These are phyloP conservation scores for Ferrisia virgata DNA, from an alignment of 2,888 invertebrate genomes.

Conservation along the genomic window DNA sequence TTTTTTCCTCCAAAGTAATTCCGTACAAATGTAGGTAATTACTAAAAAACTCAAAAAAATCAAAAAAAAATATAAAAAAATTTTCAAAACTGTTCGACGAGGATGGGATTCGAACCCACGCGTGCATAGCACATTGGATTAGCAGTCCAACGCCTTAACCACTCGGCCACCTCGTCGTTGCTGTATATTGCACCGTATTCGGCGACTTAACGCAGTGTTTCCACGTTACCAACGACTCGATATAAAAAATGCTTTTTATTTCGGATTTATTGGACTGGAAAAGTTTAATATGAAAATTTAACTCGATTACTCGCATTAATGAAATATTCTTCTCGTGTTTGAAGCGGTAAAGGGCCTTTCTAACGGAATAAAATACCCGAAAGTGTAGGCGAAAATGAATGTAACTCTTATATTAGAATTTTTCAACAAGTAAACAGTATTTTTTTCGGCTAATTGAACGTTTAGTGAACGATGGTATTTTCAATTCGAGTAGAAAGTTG, in stretches of 20 bases:
- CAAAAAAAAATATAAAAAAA: slow-evolving; percentile 24
- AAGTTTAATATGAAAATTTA: neutral
- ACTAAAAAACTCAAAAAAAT: neutral
- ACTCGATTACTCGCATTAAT: neutral
- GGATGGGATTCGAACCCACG: slow-evolving; percentile 48
- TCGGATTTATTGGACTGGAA: neutral
- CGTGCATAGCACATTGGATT: slow-evolving; percentile 49
- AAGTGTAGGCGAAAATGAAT: neutral
- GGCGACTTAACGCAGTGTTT: neutral
- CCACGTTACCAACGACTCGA: no score
- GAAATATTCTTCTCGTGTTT: neutral
- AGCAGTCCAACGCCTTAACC: slow-evolving; percentile 49
- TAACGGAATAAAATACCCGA: no score
- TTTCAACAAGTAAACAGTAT: neutral
- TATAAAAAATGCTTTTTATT: neutral
- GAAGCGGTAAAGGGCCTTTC: neutral
- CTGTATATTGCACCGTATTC: neutral
- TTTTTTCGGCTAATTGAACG: neutral
- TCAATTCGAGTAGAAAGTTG: neutral
- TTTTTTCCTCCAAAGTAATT: neutral
- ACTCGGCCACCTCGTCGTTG: slow-evolving; percentile 48
- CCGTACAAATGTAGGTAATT: neutral
- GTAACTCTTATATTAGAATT: neutral
- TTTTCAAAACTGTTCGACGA: slow-evolving; percentile 34
- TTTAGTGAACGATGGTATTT: neutral